Evolutionary conservation across 2,113 vertebrate species (phyloP).

Genomic region (Trichechus manatus): DNA sequence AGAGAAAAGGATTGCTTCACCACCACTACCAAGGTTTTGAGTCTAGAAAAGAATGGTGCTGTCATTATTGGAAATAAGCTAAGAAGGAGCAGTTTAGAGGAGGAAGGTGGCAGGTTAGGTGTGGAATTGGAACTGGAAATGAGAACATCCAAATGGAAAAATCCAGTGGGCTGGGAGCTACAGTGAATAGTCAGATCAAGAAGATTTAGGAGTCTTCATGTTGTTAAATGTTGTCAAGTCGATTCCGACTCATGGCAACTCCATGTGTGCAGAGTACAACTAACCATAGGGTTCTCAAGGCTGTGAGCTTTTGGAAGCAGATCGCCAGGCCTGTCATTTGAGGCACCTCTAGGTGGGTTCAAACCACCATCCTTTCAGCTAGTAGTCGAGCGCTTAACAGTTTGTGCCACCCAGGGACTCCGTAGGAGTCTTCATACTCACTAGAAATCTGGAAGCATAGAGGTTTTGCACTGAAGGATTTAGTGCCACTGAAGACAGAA

Average conservation of each 20-base stretch:
- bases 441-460: not conserved
- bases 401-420: not conserved
- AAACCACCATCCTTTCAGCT: not conserved
- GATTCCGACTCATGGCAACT: not conserved
- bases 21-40: not conserved
- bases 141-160: constrained; percentile 37
- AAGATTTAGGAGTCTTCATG: not conserved
- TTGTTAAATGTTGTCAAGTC: not conserved
- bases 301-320: not conserved
- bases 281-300: too few species aligned
- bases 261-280: not conserved
- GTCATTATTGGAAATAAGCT: constrained; percentile 22
- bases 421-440: not conserved
- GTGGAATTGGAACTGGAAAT: not conserved
- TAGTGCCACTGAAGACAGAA: not conserved
- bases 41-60: not conserved
- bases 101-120: not conserved
- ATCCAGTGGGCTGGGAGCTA: not conserved
- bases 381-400: not conserved
- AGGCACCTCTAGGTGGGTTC: not conserved
- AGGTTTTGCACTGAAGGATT: not conserved
- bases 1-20: not conserved
- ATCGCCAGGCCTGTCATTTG: not conserved
- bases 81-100: not conserved
- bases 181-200: not conserved